These are phyloP conservation scores for Lepas anatifera DNA, from an alignment of 2,888 invertebrate species.

Conservation along the genomic window DNA sequence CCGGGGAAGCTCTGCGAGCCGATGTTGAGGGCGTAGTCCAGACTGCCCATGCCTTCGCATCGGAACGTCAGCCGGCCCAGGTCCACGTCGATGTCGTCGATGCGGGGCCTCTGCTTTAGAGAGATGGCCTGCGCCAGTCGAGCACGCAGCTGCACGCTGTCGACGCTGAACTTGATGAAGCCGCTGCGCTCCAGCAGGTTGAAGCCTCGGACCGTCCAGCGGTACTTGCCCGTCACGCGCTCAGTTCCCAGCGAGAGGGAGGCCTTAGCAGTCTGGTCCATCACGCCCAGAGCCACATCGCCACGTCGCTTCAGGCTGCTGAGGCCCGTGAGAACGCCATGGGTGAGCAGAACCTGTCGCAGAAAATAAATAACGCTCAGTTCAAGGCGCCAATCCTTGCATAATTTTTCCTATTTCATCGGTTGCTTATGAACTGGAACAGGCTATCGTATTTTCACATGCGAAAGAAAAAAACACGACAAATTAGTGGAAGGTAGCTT, in stretches of 20 bases:
- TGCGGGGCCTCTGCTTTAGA: neutral
- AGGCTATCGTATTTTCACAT: too few species aligned
- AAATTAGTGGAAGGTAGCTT: too few species aligned
- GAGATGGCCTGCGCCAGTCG: neutral
- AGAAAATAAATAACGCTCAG: too few species aligned
- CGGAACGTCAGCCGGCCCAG: neutral
- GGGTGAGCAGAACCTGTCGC: neutral
- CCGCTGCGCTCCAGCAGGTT: constrained; percentile 5
- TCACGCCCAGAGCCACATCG: neutral
- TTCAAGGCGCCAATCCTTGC: too few species aligned
- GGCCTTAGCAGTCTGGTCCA: neutral
- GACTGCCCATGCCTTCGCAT: neutral
- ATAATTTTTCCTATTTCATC: too few species aligned
- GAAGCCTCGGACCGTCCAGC: constrained; percentile 1
- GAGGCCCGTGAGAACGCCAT: neutral
- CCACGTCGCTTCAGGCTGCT: neutral
- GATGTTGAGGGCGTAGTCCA: constrained; percentile 6
- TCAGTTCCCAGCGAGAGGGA: neutral
- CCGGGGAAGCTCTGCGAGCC: neutral
- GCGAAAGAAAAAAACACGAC: too few species aligned
- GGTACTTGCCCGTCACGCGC: constrained; percentile 5
- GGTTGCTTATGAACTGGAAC: too few species aligned
- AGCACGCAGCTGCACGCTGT: constrained; percentile 6
- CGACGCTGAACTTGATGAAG: constrained; percentile 11
- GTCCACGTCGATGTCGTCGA: constrained; percentile 5